Evolutionary conservation across 1,140 invertebrate species (phyloP), one percentile per base, ranked within the genome.

Genomic region (Arion vulgaris): DNA sequence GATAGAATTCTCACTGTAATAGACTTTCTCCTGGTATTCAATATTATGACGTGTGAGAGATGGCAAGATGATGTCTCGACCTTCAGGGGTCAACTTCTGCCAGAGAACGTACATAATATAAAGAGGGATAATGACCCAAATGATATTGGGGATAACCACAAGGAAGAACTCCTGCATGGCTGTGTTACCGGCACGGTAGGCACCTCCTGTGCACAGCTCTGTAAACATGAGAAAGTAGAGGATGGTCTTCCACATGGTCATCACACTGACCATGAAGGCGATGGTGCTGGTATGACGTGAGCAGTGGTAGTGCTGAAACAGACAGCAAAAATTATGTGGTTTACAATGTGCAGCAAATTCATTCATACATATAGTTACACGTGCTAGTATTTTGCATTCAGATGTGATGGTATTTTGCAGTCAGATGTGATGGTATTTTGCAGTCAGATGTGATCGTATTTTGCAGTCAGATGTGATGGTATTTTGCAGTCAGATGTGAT

Each of bases 161-260:
- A 81, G 41, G 34, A 74, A n/a, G 80, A 81, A 84, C 82, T 88
- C 87, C 51, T 87, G 74, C 32, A 81, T 0, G 26, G 83, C 39
- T 0, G 84, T 80, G 72, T 87, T 88, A 28, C 86, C 85, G 13
- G 28, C 19, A 28, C 87, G 80, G 73, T 82, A 86, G 39, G 78
- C 41, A 32, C 83, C 83, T 4, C 86, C 89, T 17, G 87, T 86
- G 17, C 87, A 87, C 26, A 85, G 81, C 23, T 89, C 86, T 34
- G 85, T 84, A 66, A 87, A 89, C 86, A 88, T 88, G 11, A 87
- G 69, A 68, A 90, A 85, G 62, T 90, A 90, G 23, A 89, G 81
- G 4, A 89, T 85, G 1, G 89, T 90, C 80, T 90, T 90, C 88
- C 87, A 89, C 57, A 89, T 87, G 34, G 89, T 89, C 87, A 90